These are phyloP conservation scores for Acridotheres tristis DNA, from an alignment of 2,797 vertebrate species.

Conservation along the genomic window DNA sequence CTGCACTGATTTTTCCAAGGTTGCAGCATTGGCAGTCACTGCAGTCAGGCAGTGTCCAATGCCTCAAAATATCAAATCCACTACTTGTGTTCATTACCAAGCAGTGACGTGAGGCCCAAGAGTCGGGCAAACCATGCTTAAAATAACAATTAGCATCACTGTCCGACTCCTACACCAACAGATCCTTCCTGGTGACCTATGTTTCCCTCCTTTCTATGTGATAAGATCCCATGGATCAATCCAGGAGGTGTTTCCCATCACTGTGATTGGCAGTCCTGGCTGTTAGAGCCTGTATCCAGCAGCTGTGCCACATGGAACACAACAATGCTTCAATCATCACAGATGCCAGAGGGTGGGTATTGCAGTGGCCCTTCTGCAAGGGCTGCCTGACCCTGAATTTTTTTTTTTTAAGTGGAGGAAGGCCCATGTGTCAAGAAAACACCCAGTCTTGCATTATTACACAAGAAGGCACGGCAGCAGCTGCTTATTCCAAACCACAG, in stretches of 20 bases:
- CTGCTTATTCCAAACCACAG: background rate
- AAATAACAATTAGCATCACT: background rate
- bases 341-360: background rate
- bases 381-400: background rate
- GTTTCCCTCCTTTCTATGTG: background rate
- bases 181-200: background rate
- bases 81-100: background rate
- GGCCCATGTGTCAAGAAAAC: background rate
- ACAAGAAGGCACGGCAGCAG: background rate
- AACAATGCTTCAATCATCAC: rapidly evolving
- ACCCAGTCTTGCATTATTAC: rapidly evolving
- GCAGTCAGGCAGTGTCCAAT: rapidly evolving
- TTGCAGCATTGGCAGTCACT: background rate
- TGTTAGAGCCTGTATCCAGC: background rate
- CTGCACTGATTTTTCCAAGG: background rate
- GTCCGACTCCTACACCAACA: background rate
- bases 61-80: background rate
- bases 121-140: background rate
- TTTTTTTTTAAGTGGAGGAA: background rate
- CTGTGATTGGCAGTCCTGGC: background rate
- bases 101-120: background rate
- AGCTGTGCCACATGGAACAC: background rate
- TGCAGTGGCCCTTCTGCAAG: background rate
- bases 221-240: background rate
- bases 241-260: background rate